Evolutionary conservation across 1,140 invertebrate species (phyloP), one percentile per base, ranked within the genome.

Genomic region (Temnothorax curvispinosus): DNA sequence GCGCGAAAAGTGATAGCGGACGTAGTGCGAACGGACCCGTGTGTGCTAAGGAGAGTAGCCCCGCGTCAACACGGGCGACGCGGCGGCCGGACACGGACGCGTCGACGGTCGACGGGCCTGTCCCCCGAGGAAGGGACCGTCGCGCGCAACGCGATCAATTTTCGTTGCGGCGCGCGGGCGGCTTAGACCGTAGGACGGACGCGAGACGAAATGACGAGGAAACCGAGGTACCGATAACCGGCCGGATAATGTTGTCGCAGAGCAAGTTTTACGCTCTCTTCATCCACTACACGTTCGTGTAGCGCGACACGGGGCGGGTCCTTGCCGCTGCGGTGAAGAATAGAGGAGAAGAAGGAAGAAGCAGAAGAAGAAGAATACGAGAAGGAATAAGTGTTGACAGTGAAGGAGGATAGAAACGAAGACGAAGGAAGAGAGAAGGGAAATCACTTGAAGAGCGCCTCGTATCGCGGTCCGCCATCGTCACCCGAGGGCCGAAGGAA

Each of bases 251-350:
- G 94, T 92, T 94, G 90, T 93, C 94, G 91, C 94, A 94, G 91
- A 94, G 93, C 91, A 93, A 93, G 89, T 94, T 94, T 91, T 94
- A 94, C 91, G 93, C 93, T 88, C 93, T 94, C 80, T 94, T 94
- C 88, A 94, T 94, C 86, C 94, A 93, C 92, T 94, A 94, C 92
- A 94, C 94, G 18, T 94, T 94, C 76, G 93, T 94, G 90, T 94
- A 94, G 94, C 89, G 89, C 90, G 90, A 90, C 82, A 93, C 92
- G 93, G 93, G 93, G 92, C 93, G 92, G 93, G 93, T 93, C 93
- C 90, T 92, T 91, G 89, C 91, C 89, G 93, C 87, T 92, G 91
- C 91, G 88, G 91, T 92, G 87, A 93, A 91, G 81, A 89, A 86
- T 85, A 65, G 80, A 52, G 78, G 77, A 71, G 62, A 64, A 75